Evolutionary conservation across 2,113 vertebrate species (phyloP).

Genomic region (Mormoops blainvillei): DNA sequence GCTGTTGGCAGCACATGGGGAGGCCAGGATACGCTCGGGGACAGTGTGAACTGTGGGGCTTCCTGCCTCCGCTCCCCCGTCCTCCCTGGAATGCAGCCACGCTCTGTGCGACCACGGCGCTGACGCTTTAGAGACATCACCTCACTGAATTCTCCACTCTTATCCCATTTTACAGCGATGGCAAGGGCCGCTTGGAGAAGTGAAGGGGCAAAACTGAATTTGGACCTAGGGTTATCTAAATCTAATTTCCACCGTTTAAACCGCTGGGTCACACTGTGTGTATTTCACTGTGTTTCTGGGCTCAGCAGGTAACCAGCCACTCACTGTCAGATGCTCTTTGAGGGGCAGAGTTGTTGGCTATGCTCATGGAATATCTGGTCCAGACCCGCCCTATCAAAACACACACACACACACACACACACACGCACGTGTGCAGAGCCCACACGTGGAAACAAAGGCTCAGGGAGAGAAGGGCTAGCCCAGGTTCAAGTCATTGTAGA

Average conservation of each 20-base stretch:
- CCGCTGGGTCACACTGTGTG: neutral
- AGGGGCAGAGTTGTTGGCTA: neutral
- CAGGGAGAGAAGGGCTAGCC: neutral
- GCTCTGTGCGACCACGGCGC: neutral
- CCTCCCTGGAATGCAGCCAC: fast-evolving
- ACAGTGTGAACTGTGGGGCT: fast-evolving
- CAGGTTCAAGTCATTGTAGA: neutral
- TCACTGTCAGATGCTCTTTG: neutral
- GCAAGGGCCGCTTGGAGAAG: neutral
- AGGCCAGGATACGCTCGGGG: neutral
- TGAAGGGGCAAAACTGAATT: neutral
- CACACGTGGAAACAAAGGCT: neutral
- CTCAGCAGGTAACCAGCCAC: neutral
- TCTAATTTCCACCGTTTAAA: neutral
- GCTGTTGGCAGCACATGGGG: fast-evolving
- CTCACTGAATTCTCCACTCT: neutral
- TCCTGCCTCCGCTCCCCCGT: neutral
- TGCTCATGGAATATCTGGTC: neutral
- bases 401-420: neutral
- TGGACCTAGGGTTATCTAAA: neutral
- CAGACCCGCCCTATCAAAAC: neutral
- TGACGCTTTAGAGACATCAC: neutral
- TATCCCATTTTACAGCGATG: neutral
- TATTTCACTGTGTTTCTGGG: neutral
- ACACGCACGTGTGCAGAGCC: too few relatives aligned